phyloP scores from a whole-genome alignment of 2,113 vertebrate genomes.

The Anhinga anhinga region DNA sequence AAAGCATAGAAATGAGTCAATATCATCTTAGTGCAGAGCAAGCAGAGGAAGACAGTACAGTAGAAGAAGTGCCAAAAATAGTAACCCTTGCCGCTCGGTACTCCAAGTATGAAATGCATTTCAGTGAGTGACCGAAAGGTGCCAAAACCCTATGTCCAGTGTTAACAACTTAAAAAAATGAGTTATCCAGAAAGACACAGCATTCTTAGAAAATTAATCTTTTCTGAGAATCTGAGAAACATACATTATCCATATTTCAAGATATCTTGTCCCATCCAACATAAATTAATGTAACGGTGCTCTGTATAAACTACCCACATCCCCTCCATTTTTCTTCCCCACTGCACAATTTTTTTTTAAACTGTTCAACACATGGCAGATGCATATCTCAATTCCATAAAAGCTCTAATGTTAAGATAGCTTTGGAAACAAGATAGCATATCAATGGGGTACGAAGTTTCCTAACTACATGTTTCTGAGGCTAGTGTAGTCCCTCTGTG shows the following conservation, averaged over 20 bases:
- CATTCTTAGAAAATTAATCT: neutral
- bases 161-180: neutral
- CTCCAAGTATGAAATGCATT: neutral
- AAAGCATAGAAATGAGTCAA: neutral
- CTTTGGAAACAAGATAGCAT: neutral
- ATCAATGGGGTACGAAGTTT: neutral
- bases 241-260: neutral
- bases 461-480: neutral
- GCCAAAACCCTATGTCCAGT: neutral
- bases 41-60: neutral
- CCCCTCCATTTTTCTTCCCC: neutral
- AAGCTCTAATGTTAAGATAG: neutral
- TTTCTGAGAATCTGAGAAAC: neutral
- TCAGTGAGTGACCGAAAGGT: neutral
- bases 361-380: neutral
- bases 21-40: neutral
- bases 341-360: neutral
- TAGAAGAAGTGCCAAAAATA: neutral
- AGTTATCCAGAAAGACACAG: neutral
- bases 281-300: neutral
- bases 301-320: neutral
- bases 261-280: neutral
- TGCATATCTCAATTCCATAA: neutral
- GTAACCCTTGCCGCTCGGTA: neutral
- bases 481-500: neutral